Percentiles rank a stretch among this genome's conserved stretches.
Conservation (phyloP, 2,888 invertebrate species). For the Cybosia mesomella region DNA sequence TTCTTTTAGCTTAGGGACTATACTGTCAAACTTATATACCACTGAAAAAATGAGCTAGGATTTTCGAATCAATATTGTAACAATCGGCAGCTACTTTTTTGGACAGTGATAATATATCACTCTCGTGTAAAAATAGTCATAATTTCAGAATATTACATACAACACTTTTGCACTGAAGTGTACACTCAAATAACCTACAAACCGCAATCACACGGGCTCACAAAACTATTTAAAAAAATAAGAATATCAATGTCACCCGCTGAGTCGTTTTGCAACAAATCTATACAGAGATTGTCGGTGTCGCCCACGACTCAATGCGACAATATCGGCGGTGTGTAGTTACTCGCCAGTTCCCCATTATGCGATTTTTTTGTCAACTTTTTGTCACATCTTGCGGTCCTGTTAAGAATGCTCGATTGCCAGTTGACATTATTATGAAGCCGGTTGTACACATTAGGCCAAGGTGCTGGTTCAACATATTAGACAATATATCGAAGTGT, state of each 20-base stretch:
- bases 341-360: slow-evolving; percentile 40
- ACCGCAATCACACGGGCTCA: slow-evolving; percentile 64
- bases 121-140: no score
- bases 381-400: slow-evolving; percentile 25
- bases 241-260: slow-evolving; percentile 55
- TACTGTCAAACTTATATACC: no score
- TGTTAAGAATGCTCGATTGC: slow-evolving; percentile 47
- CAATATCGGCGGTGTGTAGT: slow-evolving; percentile 42
- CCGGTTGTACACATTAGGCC: neutral
- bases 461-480: neutral
- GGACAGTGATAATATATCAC: no score
- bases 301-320: slow-evolving; percentile 44
- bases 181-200: slow-evolving; percentile 65
- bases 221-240: slow-evolving; percentile 49
- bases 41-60: no score
- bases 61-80: no score
- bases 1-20: no score
- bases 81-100: no score
- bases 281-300: slow-evolving; percentile 47
- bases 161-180: slow-evolving; percentile 31
- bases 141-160: neutral
- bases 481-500: no score
- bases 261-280: slow-evolving; percentile 49
- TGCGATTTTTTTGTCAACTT: slow-evolving; percentile 27
- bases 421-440: slow-evolving; percentile 50